These are phyloP conservation scores for Unio pictorum DNA, from an alignment of 2,888 invertebrate species.

Conservation along the genomic window DNA sequence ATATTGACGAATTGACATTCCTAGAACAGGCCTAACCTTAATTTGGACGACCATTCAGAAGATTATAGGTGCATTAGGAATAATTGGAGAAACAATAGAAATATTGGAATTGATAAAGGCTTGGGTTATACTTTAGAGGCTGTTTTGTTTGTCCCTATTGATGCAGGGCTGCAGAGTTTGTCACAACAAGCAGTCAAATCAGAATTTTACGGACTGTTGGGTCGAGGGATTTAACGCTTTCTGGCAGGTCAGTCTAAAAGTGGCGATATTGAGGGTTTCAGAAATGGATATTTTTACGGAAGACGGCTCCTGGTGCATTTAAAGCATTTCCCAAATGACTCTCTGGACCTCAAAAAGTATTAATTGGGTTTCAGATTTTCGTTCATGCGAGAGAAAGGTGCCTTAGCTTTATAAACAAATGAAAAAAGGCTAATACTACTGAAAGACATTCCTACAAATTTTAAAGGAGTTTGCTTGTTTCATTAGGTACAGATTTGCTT, in stretches of 20 bases:
- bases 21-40: conserved; percentile 27
- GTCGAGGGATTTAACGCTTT: conserved; percentile 20
- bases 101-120: conserved; percentile 43
- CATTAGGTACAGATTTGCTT: too few species aligned
- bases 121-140: conserved; percentile 27
- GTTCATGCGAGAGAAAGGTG: not conserved
- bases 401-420: too few species aligned
- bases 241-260: conserved; percentile 28
- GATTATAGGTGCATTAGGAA: conserved; percentile 50
- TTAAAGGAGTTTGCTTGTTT: too few species aligned
- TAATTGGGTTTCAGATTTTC: conserved; percentile 20
- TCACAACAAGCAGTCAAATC: conserved; percentile 18
- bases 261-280: conserved; percentile 16
- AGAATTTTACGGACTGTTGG: conserved; percentile 24
- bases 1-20: conserved; percentile 35
- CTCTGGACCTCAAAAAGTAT: conserved; percentile 12
- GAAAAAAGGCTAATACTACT: too few species aligned
- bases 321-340: conserved; percentile 20
- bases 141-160: conserved; percentile 19
- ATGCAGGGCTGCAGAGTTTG: conserved; percentile 11
- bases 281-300: conserved; percentile 8
- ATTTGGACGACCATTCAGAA: conserved; percentile 44
- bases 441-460: too few species aligned
- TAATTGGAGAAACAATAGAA: conserved; percentile 50
- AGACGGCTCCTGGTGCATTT: conserved; percentile 14